Evolutionary conservation across 2,888 invertebrate species (phyloP), one percentile per base, ranked within the genome.

Genomic region (Caenorhabditis virilis): DNA sequence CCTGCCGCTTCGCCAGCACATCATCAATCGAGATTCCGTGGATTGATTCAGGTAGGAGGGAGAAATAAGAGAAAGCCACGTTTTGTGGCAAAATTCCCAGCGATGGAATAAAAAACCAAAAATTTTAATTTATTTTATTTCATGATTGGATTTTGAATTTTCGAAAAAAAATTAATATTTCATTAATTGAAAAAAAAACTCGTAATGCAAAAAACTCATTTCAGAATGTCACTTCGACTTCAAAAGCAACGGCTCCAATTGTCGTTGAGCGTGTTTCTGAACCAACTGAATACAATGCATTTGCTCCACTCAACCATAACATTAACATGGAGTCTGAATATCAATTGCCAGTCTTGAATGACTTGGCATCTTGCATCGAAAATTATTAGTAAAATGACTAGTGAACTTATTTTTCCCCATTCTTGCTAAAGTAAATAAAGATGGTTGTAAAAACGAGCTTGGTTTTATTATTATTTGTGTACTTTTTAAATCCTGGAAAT

Each of bases 341-440:
- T 39, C 64, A 59, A 22, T 43, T 65, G 47, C 64, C 64, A 13
- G 55, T 65, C 7, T 54, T 65, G 46, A 65, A 65, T 25, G 64
- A 65, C 42, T 38, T 65, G 13, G 64, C 64, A 18, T 65, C 59
- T 30, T 65, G 64, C 35, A 65, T 65, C 33, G 64, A 65, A 18
- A 56, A 65, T 27, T 65, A 65, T 33, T 64, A 49, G 36, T 33
- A n/a, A 20, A 9, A 41, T 20, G 5, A 22, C 9, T 20, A 13
- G 4, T 36, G 9, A 22, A 16, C 23, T 41, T 22, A 5, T 20
- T 41, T 11, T 23, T 41, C 20, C 41, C 20, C 11, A 18, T 41
- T 20, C 6, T 41, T 41, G 18, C 5, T 41, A 22, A 22, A 41
- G 5, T 9, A 20, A 41, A 41, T 15, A 36, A 13, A 5, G n/a